Percentiles rank a stretch among this genome's conserved stretches.
Evolutionary conservation across 2,888 invertebrate species (phyloP).

Genomic region (Drosophila mercatorum): DNA sequence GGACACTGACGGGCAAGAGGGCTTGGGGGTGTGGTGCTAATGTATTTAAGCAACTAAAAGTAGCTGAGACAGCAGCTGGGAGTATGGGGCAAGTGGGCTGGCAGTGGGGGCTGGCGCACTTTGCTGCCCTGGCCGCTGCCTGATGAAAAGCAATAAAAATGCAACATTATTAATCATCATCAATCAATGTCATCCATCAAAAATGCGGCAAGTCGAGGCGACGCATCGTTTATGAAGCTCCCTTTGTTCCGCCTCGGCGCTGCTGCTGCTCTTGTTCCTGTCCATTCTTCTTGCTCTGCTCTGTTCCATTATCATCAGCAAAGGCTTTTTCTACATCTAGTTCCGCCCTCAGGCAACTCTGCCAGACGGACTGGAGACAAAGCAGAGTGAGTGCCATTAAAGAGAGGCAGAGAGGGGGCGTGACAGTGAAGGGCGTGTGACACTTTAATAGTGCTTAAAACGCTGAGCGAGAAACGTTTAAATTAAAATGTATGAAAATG

Average conservation of each 20-base stretch:
- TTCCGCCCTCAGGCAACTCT: constrained; percentile 35
- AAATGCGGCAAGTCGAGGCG: constrained; percentile 54
- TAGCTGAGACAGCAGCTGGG: constrained; percentile 37
- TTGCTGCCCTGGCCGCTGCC: constrained; percentile 22
- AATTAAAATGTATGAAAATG: constrained; percentile 1
- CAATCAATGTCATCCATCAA: constrained; percentile 84
- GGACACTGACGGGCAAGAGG: constrained; percentile 21
- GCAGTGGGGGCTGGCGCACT: constrained; percentile 6
- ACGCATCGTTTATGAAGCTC: constrained; percentile 44
- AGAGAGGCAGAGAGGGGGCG: neutral
- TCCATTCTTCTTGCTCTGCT: constrained; percentile 19
- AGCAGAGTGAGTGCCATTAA: neutral
- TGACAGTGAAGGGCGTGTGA: neutral
- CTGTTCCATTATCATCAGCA: constrained; percentile 54
- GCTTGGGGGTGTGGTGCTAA: constrained; percentile 34
- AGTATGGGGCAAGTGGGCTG: neutral
- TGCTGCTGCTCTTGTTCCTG: constrained; percentile 17
- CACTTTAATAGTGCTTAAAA: constrained; percentile 33
- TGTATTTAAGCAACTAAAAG: constrained; percentile 62
- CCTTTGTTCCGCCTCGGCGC: constrained; percentile 32
- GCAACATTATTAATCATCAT: constrained; percentile 85
- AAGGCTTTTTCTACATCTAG: constrained; percentile 20
- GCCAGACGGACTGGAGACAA: constrained; percentile 45
- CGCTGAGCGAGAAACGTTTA: neutral
- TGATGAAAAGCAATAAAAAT: constrained; percentile 83